These are phyloP conservation scores for Coremacera marginata DNA, from an alignment of 2,888 invertebrate genomes.

Conservation along the genomic window DNA sequence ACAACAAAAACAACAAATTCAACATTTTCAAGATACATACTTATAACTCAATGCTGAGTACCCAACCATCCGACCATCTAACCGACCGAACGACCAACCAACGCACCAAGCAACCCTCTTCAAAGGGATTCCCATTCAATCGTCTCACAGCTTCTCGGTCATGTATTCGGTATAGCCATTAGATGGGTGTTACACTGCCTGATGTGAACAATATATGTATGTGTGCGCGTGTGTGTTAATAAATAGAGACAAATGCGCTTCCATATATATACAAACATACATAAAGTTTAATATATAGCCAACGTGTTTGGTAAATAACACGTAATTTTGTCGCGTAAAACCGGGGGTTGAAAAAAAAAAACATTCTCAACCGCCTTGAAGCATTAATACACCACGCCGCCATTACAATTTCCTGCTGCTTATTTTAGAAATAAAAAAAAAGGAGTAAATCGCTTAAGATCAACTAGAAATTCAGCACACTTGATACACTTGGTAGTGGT, in stretches of 20 bases:
- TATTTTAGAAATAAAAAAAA: background rate
- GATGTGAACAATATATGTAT: constrained; percentile 5
- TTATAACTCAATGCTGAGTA: background rate
- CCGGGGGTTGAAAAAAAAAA: constrained; percentile 48
- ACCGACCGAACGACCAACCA: constrained; percentile 8
- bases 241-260: background rate
- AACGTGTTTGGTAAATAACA: constrained; percentile 67
- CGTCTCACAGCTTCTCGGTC: background rate
- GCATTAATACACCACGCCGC: constrained; percentile 31
- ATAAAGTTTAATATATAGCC: constrained; percentile 6
- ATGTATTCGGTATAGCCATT: background rate
- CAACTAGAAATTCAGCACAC: background rate
- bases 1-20: background rate
- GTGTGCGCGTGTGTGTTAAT: constrained; percentile 13
- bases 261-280: constrained; percentile 9
- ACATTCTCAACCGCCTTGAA: constrained; percentile 20
- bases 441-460: too few species aligned
- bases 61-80: constrained; percentile 10
- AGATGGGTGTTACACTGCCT: background rate
- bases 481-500: background rate
- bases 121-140: background rate
- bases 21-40: constrained; percentile 16
- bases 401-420: constrained; percentile 46
- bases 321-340: constrained; percentile 64
- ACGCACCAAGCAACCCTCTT: constrained; percentile 21